These are phyloP conservation scores for Fulmarus glacialis DNA, from an alignment of 2,113 vertebrate species.

Conservation along the genomic window DNA sequence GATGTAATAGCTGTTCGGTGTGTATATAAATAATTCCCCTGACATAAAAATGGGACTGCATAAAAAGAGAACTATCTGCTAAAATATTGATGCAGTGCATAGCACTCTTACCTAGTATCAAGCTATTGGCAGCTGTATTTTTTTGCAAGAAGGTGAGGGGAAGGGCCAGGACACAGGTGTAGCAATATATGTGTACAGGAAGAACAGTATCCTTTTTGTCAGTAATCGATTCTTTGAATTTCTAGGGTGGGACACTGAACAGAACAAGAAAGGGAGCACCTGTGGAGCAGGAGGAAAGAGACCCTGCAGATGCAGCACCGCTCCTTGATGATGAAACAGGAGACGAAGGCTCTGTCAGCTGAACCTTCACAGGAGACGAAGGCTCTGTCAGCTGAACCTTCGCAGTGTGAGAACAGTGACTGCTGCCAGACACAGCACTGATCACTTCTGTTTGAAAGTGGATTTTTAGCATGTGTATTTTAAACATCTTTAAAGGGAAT, in stretches of 20 bases:
- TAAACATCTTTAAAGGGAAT: neutral
- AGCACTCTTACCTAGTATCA: no score
- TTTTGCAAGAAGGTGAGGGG: neutral
- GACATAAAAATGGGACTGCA: neutral
- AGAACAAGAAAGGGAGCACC: constrained; percentile 74
- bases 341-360: neutral
- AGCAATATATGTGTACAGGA: neutral
- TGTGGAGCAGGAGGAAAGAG: neutral
- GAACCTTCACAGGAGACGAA: neutral
- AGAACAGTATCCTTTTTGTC: neutral
- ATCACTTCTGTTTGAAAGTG: neutral
- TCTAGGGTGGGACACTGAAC: constrained; percentile 80
- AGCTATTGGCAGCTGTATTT: neutral
- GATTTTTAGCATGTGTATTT: neutral
- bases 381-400: neutral
- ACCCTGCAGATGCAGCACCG: constrained; percentile 52
- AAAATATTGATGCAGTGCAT: fast-evolving
- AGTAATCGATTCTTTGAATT: neutral
- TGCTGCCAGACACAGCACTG: neutral
- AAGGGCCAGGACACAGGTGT: neutral
- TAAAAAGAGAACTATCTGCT: neutral
- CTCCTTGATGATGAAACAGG: constrained; percentile 49
- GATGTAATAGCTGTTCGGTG: neutral
- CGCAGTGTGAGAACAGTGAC: fast-evolving
- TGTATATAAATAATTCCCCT: neutral